Evolutionary conservation across 2,113 vertebrate species (phyloP).

Genomic region (Sula dactylatra): DNA sequence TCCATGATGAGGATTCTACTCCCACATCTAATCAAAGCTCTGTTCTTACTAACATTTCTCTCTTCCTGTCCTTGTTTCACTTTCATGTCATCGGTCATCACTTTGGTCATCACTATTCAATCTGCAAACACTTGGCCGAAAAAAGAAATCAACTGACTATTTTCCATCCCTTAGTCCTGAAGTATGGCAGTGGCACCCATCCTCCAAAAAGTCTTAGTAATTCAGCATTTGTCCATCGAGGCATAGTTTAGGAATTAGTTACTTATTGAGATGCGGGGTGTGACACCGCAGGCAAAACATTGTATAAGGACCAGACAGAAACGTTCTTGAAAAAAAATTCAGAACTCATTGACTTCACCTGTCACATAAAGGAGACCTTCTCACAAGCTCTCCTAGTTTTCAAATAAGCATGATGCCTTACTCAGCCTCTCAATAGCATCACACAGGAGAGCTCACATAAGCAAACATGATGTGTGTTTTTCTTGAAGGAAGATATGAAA

Average conservation of each 20-base stretch:
- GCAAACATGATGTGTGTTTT: background rate
- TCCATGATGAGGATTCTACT: background rate
- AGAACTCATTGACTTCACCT: background rate
- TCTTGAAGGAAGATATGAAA: background rate
- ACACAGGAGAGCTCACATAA: background rate
- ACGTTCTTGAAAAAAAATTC: background rate
- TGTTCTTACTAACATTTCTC: background rate
- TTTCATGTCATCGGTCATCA: fast-evolving
- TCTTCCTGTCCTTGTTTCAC: background rate
- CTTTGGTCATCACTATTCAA: background rate
- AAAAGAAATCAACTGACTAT: background rate
- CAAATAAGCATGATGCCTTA: background rate
- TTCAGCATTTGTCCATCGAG: background rate
- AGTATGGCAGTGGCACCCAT: background rate
- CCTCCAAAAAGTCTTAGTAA: background rate
- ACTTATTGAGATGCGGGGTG: background rate
- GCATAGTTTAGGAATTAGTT: background rate
- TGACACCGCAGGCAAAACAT: background rate
- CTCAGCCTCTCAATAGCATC: background rate
- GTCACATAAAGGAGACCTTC: background rate
- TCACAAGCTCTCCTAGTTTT: background rate
- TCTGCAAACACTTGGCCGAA: background rate
- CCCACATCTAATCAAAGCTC: background rate
- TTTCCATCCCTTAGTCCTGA: background rate
- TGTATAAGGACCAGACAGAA: background rate